A percentile compares a stretch with the other conserved stretches of the same genome.
Conservation (phyloP, 2,888 invertebrate species). For the Nemoura dubitans region DNA sequence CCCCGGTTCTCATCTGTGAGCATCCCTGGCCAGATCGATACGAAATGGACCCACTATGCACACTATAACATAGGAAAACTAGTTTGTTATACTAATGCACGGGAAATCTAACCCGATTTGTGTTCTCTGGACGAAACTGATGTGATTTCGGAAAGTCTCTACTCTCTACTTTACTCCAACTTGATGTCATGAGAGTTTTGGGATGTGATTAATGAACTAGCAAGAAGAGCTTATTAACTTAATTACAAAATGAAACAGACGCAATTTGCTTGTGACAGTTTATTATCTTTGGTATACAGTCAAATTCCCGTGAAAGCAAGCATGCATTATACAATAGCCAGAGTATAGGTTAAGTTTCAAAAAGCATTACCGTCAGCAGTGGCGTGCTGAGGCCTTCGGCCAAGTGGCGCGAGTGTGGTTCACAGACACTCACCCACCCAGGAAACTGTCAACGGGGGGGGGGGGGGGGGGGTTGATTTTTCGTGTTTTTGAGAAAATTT, state of each 20-base stretch:
- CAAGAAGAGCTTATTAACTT: neutral
- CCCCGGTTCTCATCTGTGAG: neutral
- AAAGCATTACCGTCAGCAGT: no score
- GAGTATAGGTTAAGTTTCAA: no score
- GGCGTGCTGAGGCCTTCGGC: no score
- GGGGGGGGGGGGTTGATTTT: no score
- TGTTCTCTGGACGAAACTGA: neutral
- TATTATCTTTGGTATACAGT: neutral
- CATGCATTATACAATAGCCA: no score
- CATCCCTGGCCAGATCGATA: constrained; percentile 10
- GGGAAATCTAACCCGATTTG: neutral
- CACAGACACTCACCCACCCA: no score
- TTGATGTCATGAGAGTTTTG: no score
- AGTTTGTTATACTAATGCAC: neutral
- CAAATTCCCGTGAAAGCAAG: no score
- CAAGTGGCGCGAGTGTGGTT: no score
- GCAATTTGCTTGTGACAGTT: neutral
- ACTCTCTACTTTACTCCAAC: neutral
- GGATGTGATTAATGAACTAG: neutral
- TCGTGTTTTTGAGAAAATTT: no score
- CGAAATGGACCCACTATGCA: neutral
- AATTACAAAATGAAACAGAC: neutral
- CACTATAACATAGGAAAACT: neutral
- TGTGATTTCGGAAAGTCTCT: neutral
- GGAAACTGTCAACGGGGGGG: no score